phyloP scores from a whole-genome alignment of 2,113 vertebrate genomes.

The Dromaius novaehollandiae region DNA sequence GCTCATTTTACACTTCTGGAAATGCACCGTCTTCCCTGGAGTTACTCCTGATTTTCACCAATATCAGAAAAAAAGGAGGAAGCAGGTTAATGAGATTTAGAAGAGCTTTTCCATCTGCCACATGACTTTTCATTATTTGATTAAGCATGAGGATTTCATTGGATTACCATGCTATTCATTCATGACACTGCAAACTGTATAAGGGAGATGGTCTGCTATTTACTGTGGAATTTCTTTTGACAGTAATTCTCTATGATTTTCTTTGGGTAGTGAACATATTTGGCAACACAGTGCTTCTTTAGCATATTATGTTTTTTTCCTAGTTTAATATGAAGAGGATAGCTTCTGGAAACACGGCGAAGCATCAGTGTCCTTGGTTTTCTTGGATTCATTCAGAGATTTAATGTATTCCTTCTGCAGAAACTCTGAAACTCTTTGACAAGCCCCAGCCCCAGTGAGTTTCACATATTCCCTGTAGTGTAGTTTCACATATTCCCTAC shows the following conservation, averaged over 20 bases:
- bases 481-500: neutral
- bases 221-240: neutral
- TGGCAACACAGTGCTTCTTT: neutral
- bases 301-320: neutral
- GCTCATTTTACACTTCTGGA: neutral
- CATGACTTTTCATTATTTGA: slow-evolving; percentile 18
- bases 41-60: neutral
- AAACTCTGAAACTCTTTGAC: neutral
- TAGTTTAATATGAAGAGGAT: neutral
- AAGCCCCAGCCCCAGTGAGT: neutral
- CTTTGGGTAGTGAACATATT: neutral
- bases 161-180: neutral
- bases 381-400: neutral
- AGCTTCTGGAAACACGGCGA: neutral
- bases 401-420: neutral
- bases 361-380: neutral
- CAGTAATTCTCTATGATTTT: neutral
- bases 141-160: neutral
- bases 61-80: neutral
- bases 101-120: neutral
- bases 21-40: neutral
- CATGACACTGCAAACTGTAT: neutral
- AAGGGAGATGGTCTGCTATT: neutral
- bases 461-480: neutral
- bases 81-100: slow-evolving; percentile 36